Evolutionary conservation across 1,140 invertebrate genomes (phyloP), one percentile per base, ranked within the genome.

Genomic region (Amphibalanus amphitrite): DNA sequence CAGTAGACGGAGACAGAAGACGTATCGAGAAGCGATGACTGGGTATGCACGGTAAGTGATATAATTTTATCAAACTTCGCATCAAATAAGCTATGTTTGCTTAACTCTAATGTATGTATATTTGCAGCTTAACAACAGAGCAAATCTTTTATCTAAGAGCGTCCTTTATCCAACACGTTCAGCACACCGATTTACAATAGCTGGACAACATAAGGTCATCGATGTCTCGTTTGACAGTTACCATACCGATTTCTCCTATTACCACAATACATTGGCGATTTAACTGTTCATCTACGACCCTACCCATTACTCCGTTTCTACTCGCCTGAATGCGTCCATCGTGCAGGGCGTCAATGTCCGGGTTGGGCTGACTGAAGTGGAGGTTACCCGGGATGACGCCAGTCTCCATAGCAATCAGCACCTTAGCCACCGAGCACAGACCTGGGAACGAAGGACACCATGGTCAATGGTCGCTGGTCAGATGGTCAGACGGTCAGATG

Each of bases 361-460:
- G 81, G 80, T 98, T 0, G 6, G 95, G 93, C 40, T 79, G 83
- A 68, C 88, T 84, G 79, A 87, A 98, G 79, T 98, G 95, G 59
- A 99, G 82, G 82, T 98, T 98, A 25, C 83, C 85, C 3, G 95
- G 95, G 74, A 98, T 92, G 3, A 89, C 79, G 40, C 89, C 89
- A 33, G 84, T 78, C 81, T 97, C 91, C 89, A 97, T 95, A 4
- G 93, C 89, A 70, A 97, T 87, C 4, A 97, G 75, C 47, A 59
- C 83, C 79, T 98, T 97, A 1, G 90, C 90, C 69, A 97, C 82
- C 0, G 92, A 90, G 78, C 92, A 93, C 0, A 96, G 78, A 59
- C 92, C 65, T 67, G 28, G 10, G 38, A 17, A 6, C 6, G 38
- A 17, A 38, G 6, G 38, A 38, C 38, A 38, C 38, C 6, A 17